Evolutionary conservation across 2,797 vertebrate genomes (phyloP), one percentile per base, ranked within the genome.

Genomic region (Gambelia wislizenii): DNA sequence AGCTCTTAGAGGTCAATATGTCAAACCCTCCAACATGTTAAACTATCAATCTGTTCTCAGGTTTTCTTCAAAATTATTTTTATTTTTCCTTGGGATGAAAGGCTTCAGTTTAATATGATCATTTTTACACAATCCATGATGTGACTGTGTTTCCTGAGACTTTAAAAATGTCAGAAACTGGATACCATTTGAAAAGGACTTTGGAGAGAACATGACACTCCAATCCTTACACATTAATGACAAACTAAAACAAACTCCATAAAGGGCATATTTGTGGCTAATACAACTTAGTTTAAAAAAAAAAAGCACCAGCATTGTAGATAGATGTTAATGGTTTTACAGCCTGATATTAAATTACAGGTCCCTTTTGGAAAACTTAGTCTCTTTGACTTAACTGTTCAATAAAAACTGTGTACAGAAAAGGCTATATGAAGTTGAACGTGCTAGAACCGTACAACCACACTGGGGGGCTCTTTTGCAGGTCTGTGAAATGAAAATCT

Each of bases 321-420:
- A 75, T 78, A 0, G 0, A 75, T 78, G 0, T 85, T 90, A 0
- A 3, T 88, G 83, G 90, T 92, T 95, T 92, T 90, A 44, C 89
- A 91, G 0, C 3, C 70, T 44, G 36, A 80, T 90, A 89, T 69
- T 89, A 86, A 83, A 69, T 95, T 96, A 92, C 94, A 90, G 75
- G 87, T 74, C 1, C 86, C 89, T 90, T 88, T 76, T 76, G 85
- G 89, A 84, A 94, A 90, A 88, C 92, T 94, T 91, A 76, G 78
- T 85, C 67, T 80, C 70, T 67, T 85, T 92, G 77, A 87, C 52
- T 86, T 70, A 92, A 89, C 49, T 92, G 85, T 92, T 89, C 86
- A 81, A 83, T 86, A 91, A 81, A n/a, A 89, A 3, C 91, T 72
- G 39, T 42, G 30, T 39, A 64, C 44, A 25, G 54, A 82, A 82